These are phyloP conservation scores for Pemphredon lugubris DNA, from an alignment of 2,888 invertebrate genomes.

Conservation along the genomic window DNA sequence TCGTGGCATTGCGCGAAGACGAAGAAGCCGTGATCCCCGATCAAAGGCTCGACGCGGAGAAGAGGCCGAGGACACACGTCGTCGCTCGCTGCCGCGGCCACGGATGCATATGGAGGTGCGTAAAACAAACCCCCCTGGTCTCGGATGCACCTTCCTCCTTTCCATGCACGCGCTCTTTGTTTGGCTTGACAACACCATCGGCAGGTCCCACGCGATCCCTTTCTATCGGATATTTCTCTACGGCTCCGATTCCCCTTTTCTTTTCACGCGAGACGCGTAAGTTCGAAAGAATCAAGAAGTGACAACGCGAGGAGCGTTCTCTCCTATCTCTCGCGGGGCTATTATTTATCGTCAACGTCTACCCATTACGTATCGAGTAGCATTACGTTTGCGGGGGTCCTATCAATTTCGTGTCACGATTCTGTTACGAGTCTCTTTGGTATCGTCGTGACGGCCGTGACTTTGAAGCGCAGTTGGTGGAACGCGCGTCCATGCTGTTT, in stretches of 20 bases:
- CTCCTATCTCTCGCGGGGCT: no score
- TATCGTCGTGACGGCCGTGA: constrained; percentile 3
- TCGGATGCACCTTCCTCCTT: constrained; percentile 48
- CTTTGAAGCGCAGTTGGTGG: constrained; percentile 11
- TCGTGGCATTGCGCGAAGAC: constrained; percentile 75
- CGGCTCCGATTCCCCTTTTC: no score
- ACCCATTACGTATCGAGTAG: no score
- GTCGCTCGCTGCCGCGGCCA: constrained; percentile 74
- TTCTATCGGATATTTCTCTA: no score
- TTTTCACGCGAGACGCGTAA: constrained; percentile 8
- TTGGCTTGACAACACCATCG: constrained; percentile 41
- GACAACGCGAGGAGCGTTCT: constrained; percentile 8
- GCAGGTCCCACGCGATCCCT: background rate
- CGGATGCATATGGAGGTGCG: constrained; percentile 80
- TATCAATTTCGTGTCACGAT: background rate
- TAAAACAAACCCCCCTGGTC: constrained; percentile 58
- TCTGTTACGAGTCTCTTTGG: background rate
- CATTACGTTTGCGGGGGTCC: no score
- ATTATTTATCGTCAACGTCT: no score
- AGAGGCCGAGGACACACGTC: constrained; percentile 62
- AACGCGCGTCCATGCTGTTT: constrained; percentile 36
- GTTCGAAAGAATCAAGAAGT: constrained; percentile 5
- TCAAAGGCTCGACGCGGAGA: constrained; percentile 58
- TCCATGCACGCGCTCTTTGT: constrained; percentile 62
- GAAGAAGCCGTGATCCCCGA: constrained; percentile 74